These are phyloP conservation scores for Taenaris catops DNA, from an alignment of 2,888 invertebrate genomes.

Conservation along the genomic window DNA sequence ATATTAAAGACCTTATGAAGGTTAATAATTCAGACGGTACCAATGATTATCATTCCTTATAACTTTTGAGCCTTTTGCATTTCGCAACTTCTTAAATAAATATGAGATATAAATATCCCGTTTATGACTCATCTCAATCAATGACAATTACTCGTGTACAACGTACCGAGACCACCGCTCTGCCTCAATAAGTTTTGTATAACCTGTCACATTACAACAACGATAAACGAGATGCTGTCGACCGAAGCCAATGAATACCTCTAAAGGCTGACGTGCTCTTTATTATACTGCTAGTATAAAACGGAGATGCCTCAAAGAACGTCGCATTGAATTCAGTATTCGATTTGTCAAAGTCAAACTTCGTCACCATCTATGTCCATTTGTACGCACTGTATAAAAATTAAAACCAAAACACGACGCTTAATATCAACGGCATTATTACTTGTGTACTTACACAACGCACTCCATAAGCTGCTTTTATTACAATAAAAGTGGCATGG, in stretches of 20 bases:
- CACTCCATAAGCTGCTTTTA: too few relatives aligned
- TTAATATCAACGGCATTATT: too few relatives aligned
- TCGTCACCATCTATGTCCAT: constrained; percentile 49
- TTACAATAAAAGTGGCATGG: too few relatives aligned
- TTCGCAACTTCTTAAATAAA: too few relatives aligned
- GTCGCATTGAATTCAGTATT: constrained; percentile 48
- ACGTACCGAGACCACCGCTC: background rate
- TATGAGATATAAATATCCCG: background rate
- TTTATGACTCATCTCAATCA: constrained; percentile 7
- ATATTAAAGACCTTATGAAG: too few relatives aligned
- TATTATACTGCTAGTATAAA: constrained; percentile 18
- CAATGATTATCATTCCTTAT: too few relatives aligned
- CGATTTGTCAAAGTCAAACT: constrained; percentile 67
- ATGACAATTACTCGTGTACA: constrained; percentile 9
- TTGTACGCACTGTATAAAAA: constrained; percentile 19
- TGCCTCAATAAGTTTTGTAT: constrained; percentile 15
- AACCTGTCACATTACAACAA: constrained; percentile 20
- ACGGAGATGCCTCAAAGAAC: constrained; percentile 26
- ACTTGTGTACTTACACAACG: too few relatives aligned
- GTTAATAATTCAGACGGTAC: too few relatives aligned
- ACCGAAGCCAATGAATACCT: constrained; percentile 18
- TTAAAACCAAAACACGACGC: constrained; percentile 28
- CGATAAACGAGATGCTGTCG: constrained; percentile 21
- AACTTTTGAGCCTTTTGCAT: too few relatives aligned
- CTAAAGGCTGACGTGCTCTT: constrained; percentile 15